Evolutionary conservation across 1,140 invertebrate species (phyloP).

Genomic region (Conopomorpha cramerella): DNA sequence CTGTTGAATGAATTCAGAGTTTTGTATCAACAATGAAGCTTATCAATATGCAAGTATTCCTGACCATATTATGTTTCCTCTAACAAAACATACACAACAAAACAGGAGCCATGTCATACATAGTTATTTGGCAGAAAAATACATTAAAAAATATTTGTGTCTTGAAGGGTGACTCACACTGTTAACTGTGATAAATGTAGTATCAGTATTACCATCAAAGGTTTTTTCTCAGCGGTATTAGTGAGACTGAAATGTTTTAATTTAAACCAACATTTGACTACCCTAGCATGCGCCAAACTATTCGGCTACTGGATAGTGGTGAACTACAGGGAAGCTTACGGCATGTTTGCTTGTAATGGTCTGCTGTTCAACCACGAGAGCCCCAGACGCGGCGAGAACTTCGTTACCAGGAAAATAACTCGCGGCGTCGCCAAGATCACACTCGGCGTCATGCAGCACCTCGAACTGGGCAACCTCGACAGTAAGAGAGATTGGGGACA

Average conservation of each 20-base stretch:
- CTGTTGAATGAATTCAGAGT: too few species aligned
- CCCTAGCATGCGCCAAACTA: slow-evolving; percentile 96
- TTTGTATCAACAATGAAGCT: too few species aligned
- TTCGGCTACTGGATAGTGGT: slow-evolving; percentile 99
- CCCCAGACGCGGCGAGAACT: slow-evolving; percentile 96
- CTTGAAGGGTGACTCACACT: too few species aligned
- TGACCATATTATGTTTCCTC: too few species aligned
- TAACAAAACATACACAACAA: too few species aligned
- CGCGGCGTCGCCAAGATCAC: slow-evolving; percentile 95
- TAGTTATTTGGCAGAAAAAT: not conserved
- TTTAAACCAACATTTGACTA: too few species aligned
- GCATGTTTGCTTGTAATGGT: slow-evolving; percentile 98
- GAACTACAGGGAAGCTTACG: slow-evolving; percentile 97
- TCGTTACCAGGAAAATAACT: slow-evolving; percentile 98
- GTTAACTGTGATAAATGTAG: too few species aligned
- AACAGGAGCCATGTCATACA: too few species aligned
- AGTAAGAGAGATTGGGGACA: slow-evolving; percentile 99
- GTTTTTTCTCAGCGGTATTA: too few species aligned
- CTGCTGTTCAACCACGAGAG: slow-evolving; percentile 99
- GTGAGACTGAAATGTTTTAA: too few species aligned
- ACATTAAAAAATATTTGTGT: slow-evolving; percentile 1
- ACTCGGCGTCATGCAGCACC: slow-evolving; percentile 81
- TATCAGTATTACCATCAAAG: too few species aligned
- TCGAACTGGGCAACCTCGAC: slow-evolving; percentile 96
- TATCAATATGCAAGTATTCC: too few species aligned